Evolutionary conservation across 2,888 invertebrate genomes (phyloP), one percentile per base, ranked within the genome.

Genomic region (Amitus sp.): DNA sequence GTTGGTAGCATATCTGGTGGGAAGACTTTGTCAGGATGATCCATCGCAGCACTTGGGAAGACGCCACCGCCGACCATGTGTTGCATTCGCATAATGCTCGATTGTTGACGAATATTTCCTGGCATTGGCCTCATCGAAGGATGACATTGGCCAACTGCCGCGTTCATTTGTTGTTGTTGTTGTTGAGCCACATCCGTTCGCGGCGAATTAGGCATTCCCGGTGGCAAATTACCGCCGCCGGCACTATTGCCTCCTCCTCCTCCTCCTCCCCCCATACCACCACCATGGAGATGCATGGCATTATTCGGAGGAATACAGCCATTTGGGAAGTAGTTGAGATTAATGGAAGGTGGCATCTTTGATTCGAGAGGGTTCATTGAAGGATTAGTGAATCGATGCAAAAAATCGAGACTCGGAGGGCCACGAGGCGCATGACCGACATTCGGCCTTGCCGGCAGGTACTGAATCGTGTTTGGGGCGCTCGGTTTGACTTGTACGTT

Each of bases 381-480:
- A 0, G 96, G 95, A 80, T 93, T 93, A 15, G 95, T 90, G 75
- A 93, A 95, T 58, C 95, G 87, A 73, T 94, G 94, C 53, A 96
- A 84, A 83, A 96, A 96, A 75, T 96, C 95, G 66, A 96, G 85
- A 83, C 94, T 93, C 34, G 95, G 95, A 3, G 95, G 94, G 7
- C 92, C 91, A 40, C 94, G 85, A 0, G 91, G 91, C 62, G 87
- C 86, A 74, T 88, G 88, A 9, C 89, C 87, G 74, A 90, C 89
- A 79, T 95, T 95, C n/a, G 96, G 94, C 83, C 96, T 88, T 48
- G 96, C 94, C 17, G 98, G 98, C 82, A 97, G 88, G 86, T 98
- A 98, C 85, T 98, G 97, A 79, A 98, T 98, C 30, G 98, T 98
- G 83, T 98, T 98, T 0, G 98, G 97, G 9, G 97, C 96, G 82